Percentiles rank a stretch among this genome's conserved stretches.
phyloP scores from a whole-genome alignment of 2,113 vertebrate species.

The Triplophysa rosa region DNA sequence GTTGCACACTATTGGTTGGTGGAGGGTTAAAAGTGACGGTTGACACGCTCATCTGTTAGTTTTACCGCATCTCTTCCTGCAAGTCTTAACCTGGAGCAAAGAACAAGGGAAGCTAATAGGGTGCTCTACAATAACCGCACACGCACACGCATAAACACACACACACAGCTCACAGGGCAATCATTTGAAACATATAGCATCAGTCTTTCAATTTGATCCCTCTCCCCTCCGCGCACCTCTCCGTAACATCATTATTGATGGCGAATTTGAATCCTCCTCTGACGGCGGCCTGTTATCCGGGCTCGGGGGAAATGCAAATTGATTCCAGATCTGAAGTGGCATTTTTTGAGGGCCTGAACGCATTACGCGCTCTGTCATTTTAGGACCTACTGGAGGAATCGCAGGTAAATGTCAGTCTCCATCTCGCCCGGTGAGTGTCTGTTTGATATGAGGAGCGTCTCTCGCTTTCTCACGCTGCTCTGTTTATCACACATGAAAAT shows the following conservation, averaged over 20 bases:
- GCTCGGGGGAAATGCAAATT: constrained; percentile 81
- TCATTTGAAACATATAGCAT: constrained; percentile 75
- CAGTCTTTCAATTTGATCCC: constrained; percentile 75
- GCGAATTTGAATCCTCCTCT: constrained; percentile 73
- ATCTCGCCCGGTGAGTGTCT: constrained; percentile 65
- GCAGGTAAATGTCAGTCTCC: constrained; percentile 77
- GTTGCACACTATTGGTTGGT: background rate
- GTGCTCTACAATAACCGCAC: constrained; percentile 60
- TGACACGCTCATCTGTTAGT: constrained; percentile 70
- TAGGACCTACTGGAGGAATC: constrained; percentile 75
- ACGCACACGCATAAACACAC: constrained; percentile 41
- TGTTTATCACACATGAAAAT: constrained; percentile 36
- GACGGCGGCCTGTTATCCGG: constrained; percentile 76
- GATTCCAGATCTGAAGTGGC: constrained; percentile 80
- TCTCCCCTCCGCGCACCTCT: constrained; percentile 64
- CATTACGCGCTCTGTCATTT: constrained; percentile 76
- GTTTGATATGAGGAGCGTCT: constrained; percentile 65
- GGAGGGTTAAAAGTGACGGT: constrained; percentile 68
- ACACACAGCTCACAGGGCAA: constrained; percentile 70
- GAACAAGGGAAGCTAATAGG: constrained; percentile 79
- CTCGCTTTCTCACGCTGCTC: background rate
- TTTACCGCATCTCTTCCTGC: constrained; percentile 70
- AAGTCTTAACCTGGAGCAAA: constrained; percentile 76
- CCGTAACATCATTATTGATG: constrained; percentile 77
- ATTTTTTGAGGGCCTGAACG: constrained; percentile 75